Conservation (phyloP, 2,113 vertebrate genomes). For the Cisticola juncidis region DNA sequence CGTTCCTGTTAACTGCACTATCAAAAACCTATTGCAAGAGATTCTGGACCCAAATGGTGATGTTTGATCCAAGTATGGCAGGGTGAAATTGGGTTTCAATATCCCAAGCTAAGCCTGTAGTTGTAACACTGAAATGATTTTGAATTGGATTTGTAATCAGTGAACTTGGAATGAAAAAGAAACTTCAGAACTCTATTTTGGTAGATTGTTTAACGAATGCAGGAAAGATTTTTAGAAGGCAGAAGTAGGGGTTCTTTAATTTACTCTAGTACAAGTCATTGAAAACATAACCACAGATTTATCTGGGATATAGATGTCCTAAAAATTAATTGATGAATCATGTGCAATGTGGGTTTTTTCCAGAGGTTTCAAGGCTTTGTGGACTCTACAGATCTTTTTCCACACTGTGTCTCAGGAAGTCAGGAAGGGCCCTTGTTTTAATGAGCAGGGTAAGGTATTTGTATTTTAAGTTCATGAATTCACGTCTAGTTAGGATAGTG, state of each 20-base stretch:
- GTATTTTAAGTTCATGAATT: not conserved
- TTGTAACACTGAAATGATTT: not conserved
- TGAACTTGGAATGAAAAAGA: not conserved
- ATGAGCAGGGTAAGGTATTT: not conserved
- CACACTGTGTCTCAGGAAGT: accelerated
- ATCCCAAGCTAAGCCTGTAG: not conserved
- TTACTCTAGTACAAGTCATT: not conserved
- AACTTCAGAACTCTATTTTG: not conserved
- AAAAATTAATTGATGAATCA: not conserved
- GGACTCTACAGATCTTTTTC: not conserved
- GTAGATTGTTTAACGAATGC: not conserved
- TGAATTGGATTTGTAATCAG: not conserved
- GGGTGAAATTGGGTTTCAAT: not conserved
- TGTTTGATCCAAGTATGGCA: not conserved
- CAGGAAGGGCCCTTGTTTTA: not conserved
- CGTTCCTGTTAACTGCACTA: not conserved
- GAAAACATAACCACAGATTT: not conserved
- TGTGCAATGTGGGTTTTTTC: not conserved
- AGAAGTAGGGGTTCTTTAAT: not conserved
- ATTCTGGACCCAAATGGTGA: not conserved
- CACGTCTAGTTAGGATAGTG: not conserved
- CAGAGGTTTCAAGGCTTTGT: not conserved
- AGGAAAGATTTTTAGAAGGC: not conserved
- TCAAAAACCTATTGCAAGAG: not conserved
- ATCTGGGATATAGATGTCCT: not conserved